Conservation (phyloP, 2,888 invertebrate genomes). For the Tetheella fluctuosa region DNA sequence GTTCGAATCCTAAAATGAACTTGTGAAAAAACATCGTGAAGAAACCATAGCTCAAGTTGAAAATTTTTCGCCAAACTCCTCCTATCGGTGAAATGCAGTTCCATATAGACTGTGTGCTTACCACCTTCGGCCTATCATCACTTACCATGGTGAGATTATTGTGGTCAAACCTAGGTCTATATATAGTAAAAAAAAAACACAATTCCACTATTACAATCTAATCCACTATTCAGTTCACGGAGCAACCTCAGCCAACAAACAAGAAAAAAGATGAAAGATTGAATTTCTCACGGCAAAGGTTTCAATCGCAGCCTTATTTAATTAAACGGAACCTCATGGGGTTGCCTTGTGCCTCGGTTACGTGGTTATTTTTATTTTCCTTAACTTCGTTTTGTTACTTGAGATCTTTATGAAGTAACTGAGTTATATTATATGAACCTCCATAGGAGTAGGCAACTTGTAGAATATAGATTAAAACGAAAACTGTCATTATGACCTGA, state of each 20-base stretch:
- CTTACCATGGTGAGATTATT: too few species aligned
- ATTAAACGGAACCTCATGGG: slow-evolving; percentile 70
- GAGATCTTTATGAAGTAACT: slow-evolving; percentile 1
- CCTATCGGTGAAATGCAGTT: too few species aligned
- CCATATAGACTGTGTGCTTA: too few species aligned
- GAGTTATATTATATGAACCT: neutral
- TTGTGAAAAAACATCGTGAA: too few species aligned
- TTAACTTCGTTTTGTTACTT: slow-evolving; percentile 16
- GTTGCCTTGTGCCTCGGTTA: slow-evolving; percentile 45
- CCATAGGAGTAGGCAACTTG: neutral
- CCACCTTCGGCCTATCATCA: too few species aligned
- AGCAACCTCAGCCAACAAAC: slow-evolving; percentile 36
- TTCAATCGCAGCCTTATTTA: slow-evolving; percentile 74
- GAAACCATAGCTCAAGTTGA: too few species aligned
- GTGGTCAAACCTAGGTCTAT: too few species aligned
- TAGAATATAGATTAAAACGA: too few species aligned
- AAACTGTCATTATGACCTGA: too few species aligned
- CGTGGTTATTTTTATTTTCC: slow-evolving; percentile 49
- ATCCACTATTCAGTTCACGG: slow-evolving; percentile 48
- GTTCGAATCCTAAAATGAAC: too few species aligned
- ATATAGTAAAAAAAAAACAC: too few species aligned
- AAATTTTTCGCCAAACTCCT: too few species aligned
- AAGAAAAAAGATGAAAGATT: slow-evolving; percentile 66
- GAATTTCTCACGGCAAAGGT: slow-evolving; percentile 65
- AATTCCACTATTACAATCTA: slow-evolving; percentile 17